Conservation (phyloP, 2,797 vertebrate genomes). For the Epinephelus malabaricus region DNA sequence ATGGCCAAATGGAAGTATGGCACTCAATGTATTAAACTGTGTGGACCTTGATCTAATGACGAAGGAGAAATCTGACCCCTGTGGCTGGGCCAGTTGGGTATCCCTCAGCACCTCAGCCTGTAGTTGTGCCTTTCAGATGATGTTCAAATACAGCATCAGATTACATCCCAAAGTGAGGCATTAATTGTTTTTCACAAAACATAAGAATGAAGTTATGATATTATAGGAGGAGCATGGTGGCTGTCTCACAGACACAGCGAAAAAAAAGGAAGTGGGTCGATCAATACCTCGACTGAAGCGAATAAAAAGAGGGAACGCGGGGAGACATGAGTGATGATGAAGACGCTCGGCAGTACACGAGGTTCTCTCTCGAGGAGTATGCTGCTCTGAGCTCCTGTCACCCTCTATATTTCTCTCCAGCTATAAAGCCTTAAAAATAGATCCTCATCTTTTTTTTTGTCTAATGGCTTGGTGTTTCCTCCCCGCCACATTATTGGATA, state of each 20-base stretch:
- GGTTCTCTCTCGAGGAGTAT: slow-evolving; percentile 17
- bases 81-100: background rate
- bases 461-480: slow-evolving; percentile 2
- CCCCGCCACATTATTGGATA: background rate
- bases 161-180: background rate
- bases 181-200: background rate
- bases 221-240: background rate
- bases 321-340: slow-evolving; percentile 42
- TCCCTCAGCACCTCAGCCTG: no score
- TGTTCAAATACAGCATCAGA: background rate
- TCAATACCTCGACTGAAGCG: slow-evolving; percentile 25
- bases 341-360: slow-evolving; percentile 12
- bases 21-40: no score
- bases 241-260: slow-evolving; percentile 13
- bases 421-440: slow-evolving; percentile 14
- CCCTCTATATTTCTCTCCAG: slow-evolving; percentile 4
- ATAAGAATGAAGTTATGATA: slow-evolving; percentile 16
- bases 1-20: no score
- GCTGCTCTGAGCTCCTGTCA: slow-evolving; percentile 14
- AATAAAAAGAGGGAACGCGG: background rate
- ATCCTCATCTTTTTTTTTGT: background rate
- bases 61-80: no score
- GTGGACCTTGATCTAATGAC: no score
- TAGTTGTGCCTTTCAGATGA: background rate
- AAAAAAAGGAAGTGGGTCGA: slow-evolving; percentile 23